phyloP scores from a whole-genome alignment of 2,888 invertebrate genomes.

The Patella ulyssiponensis region DNA sequence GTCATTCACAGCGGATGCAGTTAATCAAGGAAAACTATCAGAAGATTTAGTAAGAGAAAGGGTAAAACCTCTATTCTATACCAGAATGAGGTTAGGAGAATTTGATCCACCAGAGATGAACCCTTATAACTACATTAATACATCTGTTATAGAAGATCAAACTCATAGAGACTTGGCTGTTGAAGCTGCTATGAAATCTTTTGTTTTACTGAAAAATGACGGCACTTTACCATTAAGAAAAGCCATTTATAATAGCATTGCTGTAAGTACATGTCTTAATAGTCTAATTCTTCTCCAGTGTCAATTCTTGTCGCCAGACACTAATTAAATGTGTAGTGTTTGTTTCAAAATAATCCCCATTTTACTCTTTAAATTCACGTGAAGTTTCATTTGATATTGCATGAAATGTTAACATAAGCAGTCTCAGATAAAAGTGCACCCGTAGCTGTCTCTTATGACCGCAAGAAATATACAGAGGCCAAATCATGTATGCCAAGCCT shows the following conservation, averaged over 20 bases:
- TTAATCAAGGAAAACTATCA: constrained; percentile 13
- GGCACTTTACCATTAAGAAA: not conserved
- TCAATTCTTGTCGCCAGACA: no score
- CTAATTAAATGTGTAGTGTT: no score
- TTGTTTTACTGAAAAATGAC: constrained; percentile 52
- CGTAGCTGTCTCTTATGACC: no score
- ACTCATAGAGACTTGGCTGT: constrained; percentile 43
- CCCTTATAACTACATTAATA: constrained; percentile 45
- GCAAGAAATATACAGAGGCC: no score
- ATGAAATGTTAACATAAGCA: no score
- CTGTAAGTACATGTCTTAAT: not conserved
- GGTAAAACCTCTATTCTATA: constrained; percentile 33
- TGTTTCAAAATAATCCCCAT: constrained; percentile 27
- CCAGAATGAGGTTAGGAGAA: constrained; percentile 39
- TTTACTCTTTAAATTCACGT: constrained; percentile 4
- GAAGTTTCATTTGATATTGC: no score
- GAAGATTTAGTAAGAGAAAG: constrained; percentile 20
- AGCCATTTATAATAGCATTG: not conserved
- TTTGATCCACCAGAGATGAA: constrained; percentile 45
- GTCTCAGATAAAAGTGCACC: no score
- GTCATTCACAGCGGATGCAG: constrained; percentile 14
- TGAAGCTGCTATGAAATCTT: constrained; percentile 43
- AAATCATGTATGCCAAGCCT: no score
- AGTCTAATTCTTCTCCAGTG: no score
- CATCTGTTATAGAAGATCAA: constrained; percentile 43